Base-by-base conservation (phyloP, 2,888 invertebrate genomes). In the Drosophila peninsularis region DNA sequence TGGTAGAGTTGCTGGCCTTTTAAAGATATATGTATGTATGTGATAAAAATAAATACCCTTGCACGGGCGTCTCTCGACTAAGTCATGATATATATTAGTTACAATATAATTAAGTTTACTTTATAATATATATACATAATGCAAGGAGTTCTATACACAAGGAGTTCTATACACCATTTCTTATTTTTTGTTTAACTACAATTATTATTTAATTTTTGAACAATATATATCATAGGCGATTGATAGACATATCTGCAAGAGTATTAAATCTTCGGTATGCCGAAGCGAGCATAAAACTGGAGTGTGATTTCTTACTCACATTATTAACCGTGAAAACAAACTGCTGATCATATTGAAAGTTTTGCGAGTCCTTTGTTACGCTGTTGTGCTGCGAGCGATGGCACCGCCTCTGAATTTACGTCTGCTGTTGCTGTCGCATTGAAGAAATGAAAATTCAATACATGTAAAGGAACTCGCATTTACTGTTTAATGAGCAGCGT, bases 321-420 rank as follows among this genome's bases (percentile, higher is more conserved):
- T 92, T 75, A 91, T 88, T 56, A 92, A 80, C 37, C 92, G 90
- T 45, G 92, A 92, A 72, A 92, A 85, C 62, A 92, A 81, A 62
- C 91, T 90, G 78, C 91, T 92, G 78, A 92, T 92, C 92, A 92
- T 92, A 67, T 69, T 90, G 81, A 58, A 55, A 63, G 63, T 55
- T 67, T 58, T 39, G 36, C 27, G 53, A 57, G 68, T 71, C 75
- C 79, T 71, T 69, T 75, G 67, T 65, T 52, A 21, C 41, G 52
- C 41, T 56, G 19, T 32, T 37, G 3, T 27, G 13, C 4, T 4
- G 14, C 14, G 14, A 21, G 19, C 5, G 13, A 17, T 45, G 27
- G 24, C 24, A 10, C 37, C 32, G 14, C 39, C 30, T 34, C 17
- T n/a, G 21, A n/a, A 7, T 19, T 19, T 9, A 34, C 34, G 34